A percentile compares a stretch with the other conserved stretches of the same genome.
Conservation (phyloP, 2,113 vertebrate genomes). For the Gavia stellata region DNA sequence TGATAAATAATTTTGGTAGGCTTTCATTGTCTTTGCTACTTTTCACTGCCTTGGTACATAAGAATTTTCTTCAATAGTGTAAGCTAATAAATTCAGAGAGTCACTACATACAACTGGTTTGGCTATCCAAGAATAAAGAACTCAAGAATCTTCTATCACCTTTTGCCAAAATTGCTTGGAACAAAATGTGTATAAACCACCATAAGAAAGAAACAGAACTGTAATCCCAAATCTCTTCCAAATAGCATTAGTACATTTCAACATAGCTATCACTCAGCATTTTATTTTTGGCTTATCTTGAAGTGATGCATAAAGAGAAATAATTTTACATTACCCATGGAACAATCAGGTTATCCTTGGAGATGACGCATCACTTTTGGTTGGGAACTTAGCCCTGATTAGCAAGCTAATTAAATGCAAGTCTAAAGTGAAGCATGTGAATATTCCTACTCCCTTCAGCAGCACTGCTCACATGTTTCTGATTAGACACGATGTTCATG, state of each 20-base stretch:
- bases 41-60: background rate
- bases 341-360: background rate
- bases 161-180: slow-evolving; percentile 38
- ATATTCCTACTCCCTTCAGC: background rate
- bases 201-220: slow-evolving; percentile 16
- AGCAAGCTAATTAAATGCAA: background rate
- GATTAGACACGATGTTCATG: background rate
- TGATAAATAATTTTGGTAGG: background rate
- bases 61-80: background rate
- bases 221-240: slow-evolving; percentile 24
- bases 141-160: background rate
- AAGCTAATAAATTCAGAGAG: slow-evolving; percentile 14
- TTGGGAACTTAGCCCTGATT: background rate
- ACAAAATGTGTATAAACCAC: background rate
- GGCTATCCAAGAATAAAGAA: background rate
- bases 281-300: slow-evolving; percentile 20
- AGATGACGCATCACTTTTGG: background rate
- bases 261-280: slow-evolving; percentile 25
- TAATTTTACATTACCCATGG: background rate
- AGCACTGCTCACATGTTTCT: background rate
- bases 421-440: background rate
- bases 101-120: background rate
- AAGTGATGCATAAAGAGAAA: background rate
- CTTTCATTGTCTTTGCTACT: background rate
- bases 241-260: slow-evolving; percentile 40